Percentiles rank a stretch among this genome's conserved stretches.
phyloP scores from a whole-genome alignment of 1,140 invertebrate species.

The Pomacea maculata region DNA sequence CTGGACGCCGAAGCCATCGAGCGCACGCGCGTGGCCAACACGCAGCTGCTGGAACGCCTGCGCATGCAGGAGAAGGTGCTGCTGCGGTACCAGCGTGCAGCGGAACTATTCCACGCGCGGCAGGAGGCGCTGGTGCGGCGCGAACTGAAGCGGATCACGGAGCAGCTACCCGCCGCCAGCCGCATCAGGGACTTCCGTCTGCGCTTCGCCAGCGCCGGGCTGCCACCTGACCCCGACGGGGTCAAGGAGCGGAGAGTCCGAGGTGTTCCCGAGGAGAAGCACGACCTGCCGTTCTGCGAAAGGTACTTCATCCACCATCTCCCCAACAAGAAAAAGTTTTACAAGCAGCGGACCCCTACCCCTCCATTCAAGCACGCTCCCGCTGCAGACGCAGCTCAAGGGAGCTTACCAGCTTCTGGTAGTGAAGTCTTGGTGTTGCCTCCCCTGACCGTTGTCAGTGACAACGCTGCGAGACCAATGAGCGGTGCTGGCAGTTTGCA shows the following conservation, averaged over 20 bases:
- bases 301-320: conserved; percentile 50
- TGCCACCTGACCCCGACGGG: conserved; percentile 11
- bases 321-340: conserved; percentile 43
- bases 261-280: conserved; percentile 40
- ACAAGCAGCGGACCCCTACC: conserved; percentile 21
- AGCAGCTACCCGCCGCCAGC: conserved; percentile 42
- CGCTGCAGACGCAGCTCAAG: neutral
- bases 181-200: conserved; percentile 32
- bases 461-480: neutral
- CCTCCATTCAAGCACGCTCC: neutral
- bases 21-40: conserved; percentile 50
- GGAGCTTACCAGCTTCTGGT: neutral
- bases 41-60: conserved; percentile 41
- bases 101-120: conserved; percentile 31
- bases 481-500: neutral
- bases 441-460: neutral
- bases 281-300: conserved; percentile 49
- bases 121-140: conserved; percentile 36
- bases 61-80: conserved; percentile 45
- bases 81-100: conserved; percentile 37
- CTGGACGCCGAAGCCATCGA: conserved; percentile 53
- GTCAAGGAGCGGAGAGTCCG: conserved; percentile 35
- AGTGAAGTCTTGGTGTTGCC: neutral
- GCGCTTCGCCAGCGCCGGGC: conserved; percentile 22
- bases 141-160: conserved; percentile 40